These are phyloP conservation scores for Chloebia gouldiae DNA, from an alignment of 2,113 vertebrate genomes.

Conservation along the genomic window DNA sequence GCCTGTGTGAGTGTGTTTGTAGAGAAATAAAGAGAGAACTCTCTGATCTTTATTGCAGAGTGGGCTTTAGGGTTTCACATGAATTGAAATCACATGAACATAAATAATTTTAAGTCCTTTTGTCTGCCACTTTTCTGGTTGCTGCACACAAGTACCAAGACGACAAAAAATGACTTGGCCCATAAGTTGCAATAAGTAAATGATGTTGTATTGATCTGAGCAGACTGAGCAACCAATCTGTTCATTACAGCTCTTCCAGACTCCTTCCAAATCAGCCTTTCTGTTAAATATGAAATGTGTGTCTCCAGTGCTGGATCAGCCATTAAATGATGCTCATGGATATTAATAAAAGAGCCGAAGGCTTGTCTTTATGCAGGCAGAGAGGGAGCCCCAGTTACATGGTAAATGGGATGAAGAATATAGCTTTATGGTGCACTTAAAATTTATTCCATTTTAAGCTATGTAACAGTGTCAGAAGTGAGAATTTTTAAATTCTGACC, in stretches of 20 bases:
- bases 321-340: not conserved
- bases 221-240: not conserved
- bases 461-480: not conserved
- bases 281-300: not conserved
- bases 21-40: not conserved
- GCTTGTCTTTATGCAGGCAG: not conserved
- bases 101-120: not conserved
- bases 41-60: rapidly evolving
- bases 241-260: not conserved
- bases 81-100: not conserved
- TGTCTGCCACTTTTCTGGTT: not conserved
- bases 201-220: not conserved
- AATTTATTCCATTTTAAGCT: not conserved
- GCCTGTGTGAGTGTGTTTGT: not conserved
- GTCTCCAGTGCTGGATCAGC: not conserved
- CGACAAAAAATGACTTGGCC: not conserved
- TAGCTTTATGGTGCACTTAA: not conserved
- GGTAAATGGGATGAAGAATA: not conserved
- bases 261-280: not conserved
- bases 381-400: not conserved
- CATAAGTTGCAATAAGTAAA: not conserved
- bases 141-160: not conserved
- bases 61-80: not conserved
- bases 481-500: not conserved
- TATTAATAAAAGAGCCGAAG: not conserved